phyloP scores from a whole-genome alignment of 1,140 invertebrate genomes.

The Drosophila tani region DNA sequence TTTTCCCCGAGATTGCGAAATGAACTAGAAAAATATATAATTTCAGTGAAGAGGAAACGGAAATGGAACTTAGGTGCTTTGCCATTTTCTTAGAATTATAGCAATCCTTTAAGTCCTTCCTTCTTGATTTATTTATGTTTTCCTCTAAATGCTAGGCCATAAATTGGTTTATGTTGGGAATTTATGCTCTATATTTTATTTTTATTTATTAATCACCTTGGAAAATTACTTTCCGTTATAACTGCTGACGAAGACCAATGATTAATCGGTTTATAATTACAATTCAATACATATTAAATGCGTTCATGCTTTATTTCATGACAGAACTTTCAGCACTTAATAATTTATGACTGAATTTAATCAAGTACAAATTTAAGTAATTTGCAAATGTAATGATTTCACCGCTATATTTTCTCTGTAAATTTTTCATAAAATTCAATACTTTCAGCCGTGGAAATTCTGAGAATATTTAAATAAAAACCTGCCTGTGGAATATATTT shows the following conservation, averaged over 20 bases:
- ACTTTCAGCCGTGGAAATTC: background rate
- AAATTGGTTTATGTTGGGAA: background rate
- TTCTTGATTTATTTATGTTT: background rate
- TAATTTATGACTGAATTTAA: background rate
- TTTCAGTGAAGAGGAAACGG: background rate
- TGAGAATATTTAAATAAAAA: background rate
- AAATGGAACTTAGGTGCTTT: conserved; percentile 15
- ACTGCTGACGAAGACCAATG: background rate
- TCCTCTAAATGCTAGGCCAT: background rate
- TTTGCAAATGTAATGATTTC: too few relatives aligned
- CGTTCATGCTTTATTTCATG: background rate
- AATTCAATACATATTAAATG: background rate
- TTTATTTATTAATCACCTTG: background rate
- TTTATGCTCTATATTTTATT: background rate
- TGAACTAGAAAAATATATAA: conserved; percentile 40
- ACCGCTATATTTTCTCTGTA: too few relatives aligned
- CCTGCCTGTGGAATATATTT: background rate
- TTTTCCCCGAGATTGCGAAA: conserved; percentile 29
- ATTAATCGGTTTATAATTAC: background rate
- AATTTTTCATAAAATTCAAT: background rate
- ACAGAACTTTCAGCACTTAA: background rate
- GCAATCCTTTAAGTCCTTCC: background rate
- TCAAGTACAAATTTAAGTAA: too few relatives aligned
- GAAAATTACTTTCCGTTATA: background rate
- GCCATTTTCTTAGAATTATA: background rate